Base-by-base conservation (phyloP, 2,888 invertebrate genomes). In the Dasysyrphus albostriatus region DNA sequence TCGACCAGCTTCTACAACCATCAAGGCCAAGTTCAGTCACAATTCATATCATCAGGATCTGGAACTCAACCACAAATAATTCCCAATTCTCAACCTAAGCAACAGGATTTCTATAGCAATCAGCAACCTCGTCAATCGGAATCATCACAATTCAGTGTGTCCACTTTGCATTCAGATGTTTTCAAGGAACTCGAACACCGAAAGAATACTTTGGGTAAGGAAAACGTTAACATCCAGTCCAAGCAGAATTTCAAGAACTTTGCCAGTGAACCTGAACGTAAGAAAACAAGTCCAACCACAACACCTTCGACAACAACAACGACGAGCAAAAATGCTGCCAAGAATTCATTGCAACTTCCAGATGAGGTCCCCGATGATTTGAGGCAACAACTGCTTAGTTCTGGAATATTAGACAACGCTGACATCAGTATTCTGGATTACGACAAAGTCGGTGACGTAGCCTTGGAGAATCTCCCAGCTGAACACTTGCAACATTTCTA, bases 351-450 rank as follows among this genome's bases (percentile, higher is more conserved):
- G 88, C 93, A 94, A 89, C 93, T 98, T 56, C 98, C 98, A 12
- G 97, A 97, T 89, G 97, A 98, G 93, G 97, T 97, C 7, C 98
- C 98, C 5, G 97, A 97, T 88, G 97, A 98, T 89, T 94, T 98
- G 59, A 94, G 97, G 51, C 95, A 97, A 90, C 97, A 98, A 90
- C 93, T 98, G 6, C 92, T 97, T 59, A 95, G 96, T 65, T 97
- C 97, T 0, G 98, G 98, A 49, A 97, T 98, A 89, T 93, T 98
- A 75, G 96, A 96, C 89, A 97, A 97, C 90, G 97, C 97, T 58
- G 96, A 97, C 89, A 97, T 98, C 82, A 97, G 97, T 88, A 94
- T 98, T 63, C 93, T 97, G 80, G 97, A 97, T 92, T 97, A 97
- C 89, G 97, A 97, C 90, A 97, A 97, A 93, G 95, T 97, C 51